Percentiles rank a stretch among this genome's conserved stretches.
Evolutionary conservation across 2,888 invertebrate species (phyloP).

Genomic region (Magallana nippona): DNA sequence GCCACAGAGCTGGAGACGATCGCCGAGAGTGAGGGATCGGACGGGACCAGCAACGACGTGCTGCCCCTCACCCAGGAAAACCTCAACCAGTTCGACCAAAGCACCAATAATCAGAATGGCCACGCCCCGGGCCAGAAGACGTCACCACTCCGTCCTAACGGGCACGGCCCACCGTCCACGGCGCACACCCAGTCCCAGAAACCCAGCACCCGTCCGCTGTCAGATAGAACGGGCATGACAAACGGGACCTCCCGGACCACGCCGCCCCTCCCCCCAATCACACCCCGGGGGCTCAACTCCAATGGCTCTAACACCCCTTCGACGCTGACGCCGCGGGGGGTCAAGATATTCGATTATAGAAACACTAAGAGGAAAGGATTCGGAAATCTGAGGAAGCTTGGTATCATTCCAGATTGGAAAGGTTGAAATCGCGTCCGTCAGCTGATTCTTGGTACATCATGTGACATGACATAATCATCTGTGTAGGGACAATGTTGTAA

Average conservation of each 20-base stretch:
- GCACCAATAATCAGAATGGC: conserved; percentile 13
- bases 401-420: conserved; percentile 44
- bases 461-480: background rate
- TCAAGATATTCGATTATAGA: conserved; percentile 18
- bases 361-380: conserved; percentile 24
- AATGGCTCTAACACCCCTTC: background rate
- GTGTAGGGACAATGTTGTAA: background rate
- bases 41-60: background rate
- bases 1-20: conserved; percentile 27
- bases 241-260: background rate
- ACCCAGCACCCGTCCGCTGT: background rate
- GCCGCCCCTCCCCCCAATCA: background rate
- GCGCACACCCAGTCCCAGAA: conserved; percentile 4
- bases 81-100: conserved; percentile 4
- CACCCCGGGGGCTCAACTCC: background rate
- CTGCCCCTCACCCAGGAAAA: conserved; percentile 27
- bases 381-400: conserved; percentile 26
- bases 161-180: background rate
- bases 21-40: conserved; percentile 16
- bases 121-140: background rate
- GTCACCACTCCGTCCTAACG: background rate
- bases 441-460: background rate
- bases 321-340: background rate
- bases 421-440: background rate
- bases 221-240: background rate